Evolutionary conservation across 2,797 vertebrate species (phyloP), one percentile per base, ranked within the genome.

Genomic region (Xenopus petersii): DNA sequence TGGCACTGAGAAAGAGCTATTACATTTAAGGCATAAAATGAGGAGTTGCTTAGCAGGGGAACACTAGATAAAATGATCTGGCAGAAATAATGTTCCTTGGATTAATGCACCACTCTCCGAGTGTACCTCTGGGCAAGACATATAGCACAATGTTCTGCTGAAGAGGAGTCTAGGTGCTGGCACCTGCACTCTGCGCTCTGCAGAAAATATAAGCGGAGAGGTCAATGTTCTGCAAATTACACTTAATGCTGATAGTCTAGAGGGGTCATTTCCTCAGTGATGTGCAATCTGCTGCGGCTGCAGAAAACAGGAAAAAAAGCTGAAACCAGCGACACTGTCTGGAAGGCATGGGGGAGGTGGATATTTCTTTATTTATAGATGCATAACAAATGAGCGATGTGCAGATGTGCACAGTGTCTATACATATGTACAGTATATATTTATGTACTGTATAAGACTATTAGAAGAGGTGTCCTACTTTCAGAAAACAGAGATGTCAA

Each of bases 221-320:
- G n/a, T 56, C 54, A 8, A 17, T 56, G 54, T 56, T 56, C 7
- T 56, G 54, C 54, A 16, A 16, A 56, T 56, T 56, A 56, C 3
- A 7, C 54, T 16, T n/a, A 56, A 56, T 56, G 13, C 54, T 56
- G 49, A 12, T 56, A 17, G 54, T 56, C 54, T 56, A 56, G 15
- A 56, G 70, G 70, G 70, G 70, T 72, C 63, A 72, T 67, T 78
- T 73, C 75, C 75, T 77, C 70, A 36, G 58, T 68, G 59, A 73
- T 78, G 73, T 55, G 30, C 61, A 73, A 78, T 73, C 64, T 78
- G 75, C 70, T 73, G 70, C 67, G 61, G 64, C 47, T 48, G 70
- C 75, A 60, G 4, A 67, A 69, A 59, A 30, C 26, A 30, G 26
- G 26, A 30, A 30, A 69, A 49, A 78, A 54, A 58, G 70, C 75